Conservation (phyloP, 2,888 invertebrate species). For the Gnatocerus cornutus region DNA sequence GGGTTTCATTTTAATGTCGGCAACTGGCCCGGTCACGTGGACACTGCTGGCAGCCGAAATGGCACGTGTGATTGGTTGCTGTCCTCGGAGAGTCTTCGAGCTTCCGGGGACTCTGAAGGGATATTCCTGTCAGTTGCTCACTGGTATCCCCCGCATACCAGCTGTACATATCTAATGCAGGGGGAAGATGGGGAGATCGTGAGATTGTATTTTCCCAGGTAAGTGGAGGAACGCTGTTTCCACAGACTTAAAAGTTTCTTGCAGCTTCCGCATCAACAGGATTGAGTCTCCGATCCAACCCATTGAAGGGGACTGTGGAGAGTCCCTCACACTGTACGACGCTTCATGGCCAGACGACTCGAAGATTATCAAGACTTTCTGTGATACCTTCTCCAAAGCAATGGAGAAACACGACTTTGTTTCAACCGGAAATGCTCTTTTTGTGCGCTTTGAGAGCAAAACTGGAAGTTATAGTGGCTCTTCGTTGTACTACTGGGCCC, state of each 20-base stretch:
- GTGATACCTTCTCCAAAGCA: slow-evolving; percentile 93
- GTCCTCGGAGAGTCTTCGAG: slow-evolving; percentile 85
- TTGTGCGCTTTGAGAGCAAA: slow-evolving; percentile 92
- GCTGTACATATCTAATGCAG: slow-evolving; percentile 92
- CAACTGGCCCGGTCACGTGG: slow-evolving; percentile 94
- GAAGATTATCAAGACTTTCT: slow-evolving; percentile 93
- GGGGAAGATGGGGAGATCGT: slow-evolving; percentile 91
- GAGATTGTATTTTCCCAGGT: slow-evolving; percentile 92
- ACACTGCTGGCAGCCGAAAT: slow-evolving; percentile 89
- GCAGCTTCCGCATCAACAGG: slow-evolving; percentile 89
- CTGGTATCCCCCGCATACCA: slow-evolving; percentile 95
- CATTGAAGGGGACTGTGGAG: slow-evolving; percentile 92
- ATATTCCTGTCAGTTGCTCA: slow-evolving; percentile 94
- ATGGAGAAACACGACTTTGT: slow-evolving; percentile 96
- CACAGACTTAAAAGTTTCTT: slow-evolving; percentile 50
- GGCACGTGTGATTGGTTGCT: slow-evolving; percentile 93
- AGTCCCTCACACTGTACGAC: slow-evolving; percentile 92
- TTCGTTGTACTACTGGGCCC: slow-evolving; percentile 95
- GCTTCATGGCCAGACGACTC: slow-evolving; percentile 91
- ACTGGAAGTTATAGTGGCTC: slow-evolving; percentile 95
- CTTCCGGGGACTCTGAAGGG: slow-evolving; percentile 88
- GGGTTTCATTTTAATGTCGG: slow-evolving; percentile 97
- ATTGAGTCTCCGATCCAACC: slow-evolving; percentile 91
- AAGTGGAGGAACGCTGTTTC: slow-evolving; percentile 53
- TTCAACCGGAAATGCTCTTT: slow-evolving; percentile 89